Base-by-base conservation (phyloP, 2,797 vertebrate species). In the Tamandua tetradactyla region DNA sequence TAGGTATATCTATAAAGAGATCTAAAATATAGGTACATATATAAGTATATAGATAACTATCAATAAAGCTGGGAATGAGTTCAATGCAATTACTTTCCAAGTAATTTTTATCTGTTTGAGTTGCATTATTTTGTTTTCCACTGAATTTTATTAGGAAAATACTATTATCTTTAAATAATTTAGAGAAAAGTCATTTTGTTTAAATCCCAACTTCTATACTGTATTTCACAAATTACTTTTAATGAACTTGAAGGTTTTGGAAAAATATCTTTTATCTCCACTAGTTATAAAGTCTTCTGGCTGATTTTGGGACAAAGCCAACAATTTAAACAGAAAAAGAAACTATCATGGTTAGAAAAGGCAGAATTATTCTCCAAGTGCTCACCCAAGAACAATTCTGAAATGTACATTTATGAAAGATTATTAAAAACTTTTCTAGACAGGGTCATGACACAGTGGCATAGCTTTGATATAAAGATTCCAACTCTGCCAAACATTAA, bases 381-480 rank as follows among this genome's bases (percentile, higher is more conserved):
- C 12, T 55, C 44, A 80, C 7, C 20, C 30, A 93, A 85, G 75
- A 91, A 88, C 42, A 91, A 72, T 81, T 87, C 32, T 80, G 44
- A 11, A 86, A 66, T 52, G 18, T 72, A 5, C 61, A 78, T 87
- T 81, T n/a, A 64, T 52, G 35, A 55, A 87, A 83, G 9, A 49
- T 23, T 74, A 25, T 82, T 88, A 61, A 66, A 74, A 72, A 96
- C 7, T 93, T 92, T 95, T 94, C n/a, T 84, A 72, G 79, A 72
- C 64, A 92, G 62, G 49, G 79, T 72, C 64, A 92, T 57, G 49
- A 91, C 59, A 93, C 64, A 87, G 55, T 93, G 75, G 23, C 23
- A 25, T 93, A 61, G 30, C 49, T 95, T 94, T 96, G 86, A 96
- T 97, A 95, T 96, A 96, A 95, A 94, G 40, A 68, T 87, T 57